These are phyloP conservation scores for Atta texana DNA, from an alignment of 1,140 invertebrate genomes.

Conservation along the genomic window DNA sequence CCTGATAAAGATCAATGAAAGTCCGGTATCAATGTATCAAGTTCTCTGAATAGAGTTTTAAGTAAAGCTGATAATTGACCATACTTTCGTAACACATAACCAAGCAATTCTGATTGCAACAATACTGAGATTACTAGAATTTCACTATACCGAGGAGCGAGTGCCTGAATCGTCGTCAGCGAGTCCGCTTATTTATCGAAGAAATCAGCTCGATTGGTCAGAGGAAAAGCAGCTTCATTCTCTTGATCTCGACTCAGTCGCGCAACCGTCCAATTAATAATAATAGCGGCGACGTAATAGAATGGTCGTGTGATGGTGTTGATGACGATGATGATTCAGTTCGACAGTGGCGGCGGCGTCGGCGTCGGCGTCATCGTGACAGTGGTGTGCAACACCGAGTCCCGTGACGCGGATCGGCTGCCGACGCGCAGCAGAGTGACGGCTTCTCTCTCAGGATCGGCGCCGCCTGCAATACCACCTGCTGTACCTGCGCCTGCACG, in stretches of 20 bases:
- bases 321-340: slow-evolving; percentile 71
- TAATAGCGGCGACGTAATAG: slow-evolving; percentile 64
- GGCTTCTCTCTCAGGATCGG: slow-evolving; percentile 88
- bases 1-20: not conserved
- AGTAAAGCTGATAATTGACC: slow-evolving; percentile 30
- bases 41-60: slow-evolving; percentile 30
- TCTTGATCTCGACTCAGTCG: slow-evolving; percentile 29
- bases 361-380: slow-evolving; percentile 82
- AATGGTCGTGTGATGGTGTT: slow-evolving; percentile 52
- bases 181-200: slow-evolving; percentile 55
- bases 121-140: not conserved
- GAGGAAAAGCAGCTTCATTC: slow-evolving; percentile 47
- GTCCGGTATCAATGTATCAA: slow-evolving; percentile 21
- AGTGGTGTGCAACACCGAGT: slow-evolving; percentile 87
- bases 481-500: slow-evolving; percentile 31
- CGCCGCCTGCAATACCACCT: slow-evolving; percentile 49
- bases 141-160: slow-evolving; percentile 17
- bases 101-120: slow-evolving; percentile 24
- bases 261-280: slow-evolving; percentile 46
- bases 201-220: slow-evolving; percentile 47
- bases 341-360: slow-evolving; percentile 82
- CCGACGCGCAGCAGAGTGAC: slow-evolving; percentile 89
- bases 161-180: slow-evolving; percentile 26
- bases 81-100: slow-evolving; percentile 16
- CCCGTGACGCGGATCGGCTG: slow-evolving; percentile 90